phyloP scores from a whole-genome alignment of 2,113 vertebrate genomes.

The Cromileptes altivelis region DNA sequence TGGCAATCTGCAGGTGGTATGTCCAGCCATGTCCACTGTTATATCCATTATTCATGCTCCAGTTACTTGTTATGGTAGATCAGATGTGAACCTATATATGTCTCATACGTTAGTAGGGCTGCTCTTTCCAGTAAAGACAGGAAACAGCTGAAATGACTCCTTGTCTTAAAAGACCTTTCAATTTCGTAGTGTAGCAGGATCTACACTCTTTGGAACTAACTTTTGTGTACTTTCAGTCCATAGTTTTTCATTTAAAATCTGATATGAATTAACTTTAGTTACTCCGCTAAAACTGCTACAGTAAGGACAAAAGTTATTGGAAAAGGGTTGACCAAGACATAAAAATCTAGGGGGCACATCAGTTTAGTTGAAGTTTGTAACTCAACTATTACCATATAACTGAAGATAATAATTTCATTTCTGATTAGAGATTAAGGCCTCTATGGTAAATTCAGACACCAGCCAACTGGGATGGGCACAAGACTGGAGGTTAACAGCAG shows the following conservation, averaged over 20 bases:
- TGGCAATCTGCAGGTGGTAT: conserved; percentile 20
- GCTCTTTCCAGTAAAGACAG: background rate
- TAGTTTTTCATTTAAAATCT: background rate
- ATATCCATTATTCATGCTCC: conserved; percentile 6
- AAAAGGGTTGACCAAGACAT: too few relatives aligned
- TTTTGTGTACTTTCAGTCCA: background rate
- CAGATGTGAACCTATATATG: background rate
- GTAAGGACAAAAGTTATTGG: background rate
- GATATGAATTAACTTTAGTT: too few relatives aligned
- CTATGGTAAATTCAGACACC: too few relatives aligned
- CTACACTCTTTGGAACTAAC: background rate
- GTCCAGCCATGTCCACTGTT: background rate
- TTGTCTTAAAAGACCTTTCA: background rate
- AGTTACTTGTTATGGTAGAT: conserved; percentile 16
- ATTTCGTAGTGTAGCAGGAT: background rate
- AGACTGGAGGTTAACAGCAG: too few relatives aligned
- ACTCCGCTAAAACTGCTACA: background rate
- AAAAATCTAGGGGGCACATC: too few relatives aligned
- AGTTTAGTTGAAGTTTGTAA: background rate
- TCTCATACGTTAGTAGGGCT: background rate
- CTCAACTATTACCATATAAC: background rate
- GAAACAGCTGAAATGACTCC: background rate
- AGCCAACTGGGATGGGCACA: too few relatives aligned
- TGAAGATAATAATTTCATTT: background rate
- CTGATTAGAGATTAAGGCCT: background rate